phyloP scores from a whole-genome alignment of 2,888 invertebrate species.

The Melikaiella ostensackeni region DNA sequence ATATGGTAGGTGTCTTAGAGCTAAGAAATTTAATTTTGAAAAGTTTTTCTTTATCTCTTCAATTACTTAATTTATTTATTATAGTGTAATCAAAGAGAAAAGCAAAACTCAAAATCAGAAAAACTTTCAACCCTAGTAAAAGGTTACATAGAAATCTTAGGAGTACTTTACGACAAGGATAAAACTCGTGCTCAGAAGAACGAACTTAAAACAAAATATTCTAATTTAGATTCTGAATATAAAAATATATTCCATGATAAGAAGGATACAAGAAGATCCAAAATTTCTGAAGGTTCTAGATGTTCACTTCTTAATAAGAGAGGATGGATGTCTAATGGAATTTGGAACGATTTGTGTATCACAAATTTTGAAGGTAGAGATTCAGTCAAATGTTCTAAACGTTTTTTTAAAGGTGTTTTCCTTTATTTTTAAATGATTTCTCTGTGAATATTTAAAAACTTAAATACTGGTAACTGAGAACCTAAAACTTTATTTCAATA shows the following conservation, averaged over 20 bases:
- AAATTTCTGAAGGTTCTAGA: conserved; percentile 19
- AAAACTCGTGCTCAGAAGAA: conserved; percentile 43
- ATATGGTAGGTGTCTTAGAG: conserved; percentile 50
- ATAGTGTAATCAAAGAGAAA: conserved; percentile 47
- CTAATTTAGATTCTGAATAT: conserved; percentile 54
- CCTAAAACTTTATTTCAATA: neutral
- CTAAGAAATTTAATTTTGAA: conserved; percentile 17
- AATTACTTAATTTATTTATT: conserved; percentile 39
- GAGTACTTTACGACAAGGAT: conserved; percentile 48
- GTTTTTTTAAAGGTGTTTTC: neutral
- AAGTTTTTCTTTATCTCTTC: conserved; percentile 15
- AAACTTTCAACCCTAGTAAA: conserved; percentile 46
- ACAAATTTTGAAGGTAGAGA: conserved; percentile 60
- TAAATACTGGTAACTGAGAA: neutral
- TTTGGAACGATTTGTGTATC: conserved; percentile 66
- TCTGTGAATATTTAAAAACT: neutral
- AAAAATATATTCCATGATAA: conserved; percentile 36
- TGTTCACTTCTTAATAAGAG: conserved; percentile 27
- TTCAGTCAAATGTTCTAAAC: neutral
- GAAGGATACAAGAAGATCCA: neutral
- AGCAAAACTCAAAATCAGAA: conserved; percentile 36
- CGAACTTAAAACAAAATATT: conserved; percentile 51
- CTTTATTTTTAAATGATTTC: no score
- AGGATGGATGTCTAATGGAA: conserved; percentile 64
- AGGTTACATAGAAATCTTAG: conserved; percentile 49